phyloP scores from a whole-genome alignment of 2,888 invertebrate genomes.

The Microplitis manilae region DNA sequence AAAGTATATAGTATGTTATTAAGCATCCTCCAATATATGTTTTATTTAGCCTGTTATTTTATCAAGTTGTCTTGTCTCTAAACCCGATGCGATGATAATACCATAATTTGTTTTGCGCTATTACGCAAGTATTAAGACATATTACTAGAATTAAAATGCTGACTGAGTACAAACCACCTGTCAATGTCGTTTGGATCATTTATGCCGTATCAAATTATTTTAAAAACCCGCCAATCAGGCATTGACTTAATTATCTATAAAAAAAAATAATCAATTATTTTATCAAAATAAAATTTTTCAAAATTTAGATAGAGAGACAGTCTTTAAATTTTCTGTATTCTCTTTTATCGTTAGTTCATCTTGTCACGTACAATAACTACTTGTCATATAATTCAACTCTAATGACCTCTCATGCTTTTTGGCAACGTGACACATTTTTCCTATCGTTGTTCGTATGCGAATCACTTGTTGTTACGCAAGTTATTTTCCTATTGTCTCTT shows the following conservation, averaged over 20 bases:
- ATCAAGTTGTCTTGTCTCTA: not conserved
- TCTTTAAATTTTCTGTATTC: not conserved
- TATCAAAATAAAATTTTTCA: not conserved
- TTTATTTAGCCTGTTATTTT: not conserved
- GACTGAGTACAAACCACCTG: constrained; percentile 48
- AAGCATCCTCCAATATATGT: not conserved
- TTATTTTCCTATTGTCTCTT: not conserved
- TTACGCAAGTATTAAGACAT: constrained; percentile 55
- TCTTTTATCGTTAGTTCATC: not conserved
- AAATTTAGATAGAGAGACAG: not conserved
- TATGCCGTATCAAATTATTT: not conserved
- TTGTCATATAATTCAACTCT: not conserved
- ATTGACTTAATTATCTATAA: not conserved
- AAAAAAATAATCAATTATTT: not conserved
- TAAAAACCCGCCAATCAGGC: not conserved
- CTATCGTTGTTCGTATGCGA: constrained; percentile 4
- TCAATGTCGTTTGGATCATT: constrained; percentile 45
- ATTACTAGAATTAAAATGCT: constrained; percentile 54
- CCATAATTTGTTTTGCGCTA: constrained; percentile 30
- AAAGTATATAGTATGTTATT: not conserved
- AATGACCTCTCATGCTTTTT: constrained; percentile 5
- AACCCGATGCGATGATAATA: constrained; percentile 39
- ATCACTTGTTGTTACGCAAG: constrained; percentile 6
- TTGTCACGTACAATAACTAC: constrained; percentile 1
- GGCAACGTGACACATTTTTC: constrained; percentile 11